A percentile compares a stretch with the other conserved stretches of the same genome.
These are phyloP conservation scores for Sminthurinus aureus DNA, from an alignment of 2,888 invertebrate genomes.

Conservation along the genomic window DNA sequence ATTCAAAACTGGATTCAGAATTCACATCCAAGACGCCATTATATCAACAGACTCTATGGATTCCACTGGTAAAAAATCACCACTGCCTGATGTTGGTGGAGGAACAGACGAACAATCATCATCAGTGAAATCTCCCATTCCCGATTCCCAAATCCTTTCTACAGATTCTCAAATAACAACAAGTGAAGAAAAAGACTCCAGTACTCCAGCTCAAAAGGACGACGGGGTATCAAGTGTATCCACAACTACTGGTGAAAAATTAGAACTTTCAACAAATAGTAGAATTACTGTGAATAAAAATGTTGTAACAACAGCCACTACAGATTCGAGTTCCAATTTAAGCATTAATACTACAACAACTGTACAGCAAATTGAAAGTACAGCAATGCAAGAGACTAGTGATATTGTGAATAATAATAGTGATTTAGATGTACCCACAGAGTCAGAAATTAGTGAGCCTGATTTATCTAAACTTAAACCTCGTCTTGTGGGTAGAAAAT, in stretches of 20 bases:
- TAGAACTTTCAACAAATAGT: background rate
- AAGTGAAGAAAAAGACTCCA: background rate
- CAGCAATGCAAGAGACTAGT: background rate
- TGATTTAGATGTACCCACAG: conserved; percentile 56
- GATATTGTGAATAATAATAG: conserved; percentile 17
- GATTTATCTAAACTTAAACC: conserved; percentile 66
- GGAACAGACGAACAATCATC: too few relatives aligned
- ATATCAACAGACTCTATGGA: background rate
- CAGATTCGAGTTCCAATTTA: background rate
- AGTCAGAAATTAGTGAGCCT: conserved; percentile 67
- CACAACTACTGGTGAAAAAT: background rate
- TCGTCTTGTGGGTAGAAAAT: conserved; percentile 70
- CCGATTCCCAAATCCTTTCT: conserved; percentile 21
- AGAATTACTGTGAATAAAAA: background rate
- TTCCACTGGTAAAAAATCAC: background rate
- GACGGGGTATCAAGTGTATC: background rate
- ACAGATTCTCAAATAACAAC: conserved; percentile 21
- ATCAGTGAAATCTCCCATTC: background rate
- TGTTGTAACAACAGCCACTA: background rate
- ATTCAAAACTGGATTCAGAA: conserved; percentile 8
- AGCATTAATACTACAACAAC: background rate
- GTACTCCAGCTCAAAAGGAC: conserved; percentile 3
- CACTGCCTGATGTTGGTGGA: background rate
- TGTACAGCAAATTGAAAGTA: conserved; percentile 8
- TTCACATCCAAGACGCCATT: background rate